Conservation (phyloP, 2,888 invertebrate genomes). For the Apantesis nais region DNA sequence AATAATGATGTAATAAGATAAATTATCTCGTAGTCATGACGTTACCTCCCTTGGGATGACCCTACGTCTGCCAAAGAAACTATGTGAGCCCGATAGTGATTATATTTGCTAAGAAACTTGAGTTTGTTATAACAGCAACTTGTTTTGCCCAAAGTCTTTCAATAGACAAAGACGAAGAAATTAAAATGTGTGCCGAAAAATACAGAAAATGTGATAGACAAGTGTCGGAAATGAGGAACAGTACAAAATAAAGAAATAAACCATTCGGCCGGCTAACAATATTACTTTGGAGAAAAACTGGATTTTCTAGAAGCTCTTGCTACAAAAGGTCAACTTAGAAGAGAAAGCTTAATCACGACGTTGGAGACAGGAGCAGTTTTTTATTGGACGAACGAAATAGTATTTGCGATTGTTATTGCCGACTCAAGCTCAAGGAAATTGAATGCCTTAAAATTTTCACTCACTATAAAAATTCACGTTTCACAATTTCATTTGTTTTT, state of each 20-base stretch:
- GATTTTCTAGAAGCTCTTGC: conserved; percentile 26
- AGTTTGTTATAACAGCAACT: neutral
- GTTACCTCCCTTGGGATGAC: conserved; percentile 1
- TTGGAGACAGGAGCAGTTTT: conserved; percentile 12
- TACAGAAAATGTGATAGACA: conserved; percentile 20
- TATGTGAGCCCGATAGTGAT: neutral
- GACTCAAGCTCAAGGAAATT: conserved; percentile 8
- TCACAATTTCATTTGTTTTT: neutral
- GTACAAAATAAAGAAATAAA: conserved; percentile 28
- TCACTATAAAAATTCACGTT: neutral
- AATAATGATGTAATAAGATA: conserved; percentile 3
- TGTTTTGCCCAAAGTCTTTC: too few species aligned
- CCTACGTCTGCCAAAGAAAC: neutral
- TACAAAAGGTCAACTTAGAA: conserved; percentile 40
- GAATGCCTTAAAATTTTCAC: neutral
- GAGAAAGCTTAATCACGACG: conserved; percentile 38
- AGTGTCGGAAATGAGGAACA: conserved; percentile 30
- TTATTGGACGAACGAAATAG: conserved; percentile 25
- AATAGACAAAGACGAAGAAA: neutral
- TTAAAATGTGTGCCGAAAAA: neutral
- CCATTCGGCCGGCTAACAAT: conserved; percentile 33
- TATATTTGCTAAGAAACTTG: neutral
- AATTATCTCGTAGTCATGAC: neutral
- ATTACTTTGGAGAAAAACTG: conserved; percentile 37
- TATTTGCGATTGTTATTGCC: conserved; percentile 14